phyloP scores from a whole-genome alignment of 53 echinoderm and acorn worm species.

The Holothuria scabra region DNA sequence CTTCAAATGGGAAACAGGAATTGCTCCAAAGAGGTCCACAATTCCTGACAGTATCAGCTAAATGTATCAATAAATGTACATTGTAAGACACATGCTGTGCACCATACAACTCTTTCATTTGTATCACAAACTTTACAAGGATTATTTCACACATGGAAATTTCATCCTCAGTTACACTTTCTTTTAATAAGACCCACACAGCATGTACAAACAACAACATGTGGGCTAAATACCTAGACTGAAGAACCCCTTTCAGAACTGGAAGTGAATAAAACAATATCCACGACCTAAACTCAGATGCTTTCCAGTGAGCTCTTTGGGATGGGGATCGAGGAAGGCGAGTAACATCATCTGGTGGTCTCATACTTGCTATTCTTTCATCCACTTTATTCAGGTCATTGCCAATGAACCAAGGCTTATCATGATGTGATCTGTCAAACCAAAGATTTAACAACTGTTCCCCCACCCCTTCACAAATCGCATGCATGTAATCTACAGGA shows the following conservation, averaged over 20 bases:
- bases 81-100: slow-evolving; percentile 45
- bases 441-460: too few species aligned
- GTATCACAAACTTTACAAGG: slow-evolving; percentile 58
- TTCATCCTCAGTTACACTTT: slow-evolving; percentile 45
- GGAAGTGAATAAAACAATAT: slow-evolving; percentile 51
- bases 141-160: slow-evolving; percentile 42
- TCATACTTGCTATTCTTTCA: too few species aligned
- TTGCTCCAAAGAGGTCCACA: slow-evolving; percentile 49
- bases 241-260: slow-evolving; percentile 58
- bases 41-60: slow-evolving; percentile 11
- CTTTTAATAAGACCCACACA: slow-evolving; percentile 40
- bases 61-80: slow-evolving; percentile 37
- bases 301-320: slow-evolving; percentile 55
- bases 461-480: too few species aligned
- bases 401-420: too few species aligned
- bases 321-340: slow-evolving; percentile 45
- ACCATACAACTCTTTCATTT: slow-evolving; percentile 51
- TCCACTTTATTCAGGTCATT: too few species aligned
- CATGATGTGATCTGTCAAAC: too few species aligned
- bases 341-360: too few species aligned
- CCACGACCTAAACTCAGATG: slow-evolving; percentile 63
- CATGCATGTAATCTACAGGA: too few species aligned
- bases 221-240: slow-evolving; percentile 41
- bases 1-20: slow-evolving; percentile 26
- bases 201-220: slow-evolving; percentile 57